phyloP scores from a whole-genome alignment of 2,113 vertebrate species.

The Colistium nudipinnis region DNA sequence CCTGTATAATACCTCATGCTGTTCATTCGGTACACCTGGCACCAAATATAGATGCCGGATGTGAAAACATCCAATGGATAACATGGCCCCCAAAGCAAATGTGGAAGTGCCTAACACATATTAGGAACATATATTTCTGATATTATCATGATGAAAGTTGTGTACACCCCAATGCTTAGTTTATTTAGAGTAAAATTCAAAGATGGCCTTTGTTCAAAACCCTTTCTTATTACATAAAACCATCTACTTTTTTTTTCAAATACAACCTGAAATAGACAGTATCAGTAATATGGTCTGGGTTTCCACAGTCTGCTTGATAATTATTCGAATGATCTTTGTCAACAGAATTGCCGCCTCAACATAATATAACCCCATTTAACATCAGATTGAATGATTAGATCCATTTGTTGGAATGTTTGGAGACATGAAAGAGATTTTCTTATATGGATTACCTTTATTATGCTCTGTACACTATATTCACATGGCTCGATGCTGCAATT shows the following conservation, averaged over 20 bases:
- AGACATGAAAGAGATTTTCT: not conserved
- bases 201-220: not conserved
- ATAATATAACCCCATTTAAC: not conserved
- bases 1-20: conserved; percentile 40
- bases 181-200: not conserved
- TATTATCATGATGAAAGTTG: not conserved
- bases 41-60: conserved; percentile 7
- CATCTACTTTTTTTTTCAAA: not conserved
- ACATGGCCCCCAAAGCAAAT: not conserved
- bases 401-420: not conserved
- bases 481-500: not conserved
- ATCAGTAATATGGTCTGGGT: not conserved
- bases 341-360: not conserved
- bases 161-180: not conserved
- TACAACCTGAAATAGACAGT: too few species aligned
- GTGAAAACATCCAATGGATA: conserved; percentile 32
- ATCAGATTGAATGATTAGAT: not conserved
- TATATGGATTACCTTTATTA: not conserved
- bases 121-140: not conserved
- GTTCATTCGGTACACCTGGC: conserved; percentile 39
- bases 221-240: not conserved
- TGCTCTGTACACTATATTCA: not conserved
- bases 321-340: not conserved
- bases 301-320: conserved; percentile 6
- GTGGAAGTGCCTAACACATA: not conserved